A percentile compares a stretch with the other conserved stretches of the same genome.
Conservation (phyloP, 2,113 vertebrate species). For the Antidorcas marsupialis region DNA sequence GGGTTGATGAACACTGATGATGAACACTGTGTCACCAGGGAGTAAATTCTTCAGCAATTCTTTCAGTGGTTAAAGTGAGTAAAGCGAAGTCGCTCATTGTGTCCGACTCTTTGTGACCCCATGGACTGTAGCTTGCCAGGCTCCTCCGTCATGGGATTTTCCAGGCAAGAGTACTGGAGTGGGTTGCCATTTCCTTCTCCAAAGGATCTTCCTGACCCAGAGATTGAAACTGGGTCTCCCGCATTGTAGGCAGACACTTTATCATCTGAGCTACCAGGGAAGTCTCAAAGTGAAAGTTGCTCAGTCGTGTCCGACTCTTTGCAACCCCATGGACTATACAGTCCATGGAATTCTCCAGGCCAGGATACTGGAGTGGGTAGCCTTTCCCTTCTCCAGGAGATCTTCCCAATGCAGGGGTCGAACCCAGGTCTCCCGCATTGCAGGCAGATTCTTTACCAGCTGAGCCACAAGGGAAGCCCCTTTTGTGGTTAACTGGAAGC, state of each 20-base stretch:
- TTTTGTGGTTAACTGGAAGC: background rate
- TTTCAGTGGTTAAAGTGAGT: background rate
- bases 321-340: background rate
- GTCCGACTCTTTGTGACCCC: background rate
- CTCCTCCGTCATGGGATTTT: background rate
- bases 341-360: background rate
- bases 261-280: background rate
- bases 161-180: background rate
- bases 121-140: background rate
- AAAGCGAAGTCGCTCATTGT: background rate
- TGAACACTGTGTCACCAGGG: background rate
- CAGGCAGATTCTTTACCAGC: background rate
- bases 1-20: background rate
- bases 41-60: background rate
- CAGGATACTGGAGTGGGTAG: background rate
- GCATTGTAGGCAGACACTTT: background rate
- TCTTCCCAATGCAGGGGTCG: background rate
- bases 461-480: background rate
- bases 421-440: background rate
- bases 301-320: background rate
- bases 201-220: background rate
- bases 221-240: fast-evolving
- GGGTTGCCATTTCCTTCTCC: background rate
- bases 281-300: background rate
- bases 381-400: background rate